Conservation (phyloP, 2,113 vertebrate genomes). For the Psammodynastes pulverulentus region DNA sequence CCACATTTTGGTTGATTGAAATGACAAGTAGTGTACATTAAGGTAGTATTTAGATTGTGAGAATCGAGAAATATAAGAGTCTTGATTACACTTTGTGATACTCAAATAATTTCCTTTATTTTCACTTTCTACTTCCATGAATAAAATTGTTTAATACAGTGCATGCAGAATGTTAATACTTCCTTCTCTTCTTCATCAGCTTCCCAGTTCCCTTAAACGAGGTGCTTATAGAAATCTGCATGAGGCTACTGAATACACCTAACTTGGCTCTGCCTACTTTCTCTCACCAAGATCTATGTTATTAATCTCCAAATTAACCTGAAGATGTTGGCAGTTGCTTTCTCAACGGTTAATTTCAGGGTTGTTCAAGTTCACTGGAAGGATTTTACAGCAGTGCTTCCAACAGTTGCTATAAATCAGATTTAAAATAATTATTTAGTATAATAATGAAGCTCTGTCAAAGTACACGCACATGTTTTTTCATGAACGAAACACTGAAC, state of each 20-base stretch:
- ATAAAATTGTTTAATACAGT: neutral
- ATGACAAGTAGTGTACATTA: neutral
- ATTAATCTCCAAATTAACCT: neutral
- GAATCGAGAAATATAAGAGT: neutral
- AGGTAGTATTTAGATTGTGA: neutral
- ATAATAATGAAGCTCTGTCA: neutral
- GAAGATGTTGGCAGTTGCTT: neutral
- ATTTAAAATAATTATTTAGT: neutral
- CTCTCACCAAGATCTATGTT: neutral
- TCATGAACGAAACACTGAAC: neutral
- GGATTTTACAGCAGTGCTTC: neutral
- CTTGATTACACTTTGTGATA: neutral
- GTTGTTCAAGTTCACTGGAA: neutral
- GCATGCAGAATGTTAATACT: neutral
- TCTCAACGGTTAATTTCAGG: neutral
- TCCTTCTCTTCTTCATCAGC: neutral
- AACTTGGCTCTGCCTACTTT: neutral
- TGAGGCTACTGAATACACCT: neutral
- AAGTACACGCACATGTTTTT: neutral
- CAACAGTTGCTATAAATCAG: neutral
- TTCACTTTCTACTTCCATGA: neutral
- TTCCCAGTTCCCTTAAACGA: neutral
- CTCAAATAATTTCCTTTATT: neutral
- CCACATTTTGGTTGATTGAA: neutral
- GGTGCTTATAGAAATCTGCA: neutral